A percentile compares a stretch with the other conserved stretches of the same genome.
phyloP scores from a whole-genome alignment of 2,797 vertebrate genomes.

The Rhadinocentrus ornatus region DNA sequence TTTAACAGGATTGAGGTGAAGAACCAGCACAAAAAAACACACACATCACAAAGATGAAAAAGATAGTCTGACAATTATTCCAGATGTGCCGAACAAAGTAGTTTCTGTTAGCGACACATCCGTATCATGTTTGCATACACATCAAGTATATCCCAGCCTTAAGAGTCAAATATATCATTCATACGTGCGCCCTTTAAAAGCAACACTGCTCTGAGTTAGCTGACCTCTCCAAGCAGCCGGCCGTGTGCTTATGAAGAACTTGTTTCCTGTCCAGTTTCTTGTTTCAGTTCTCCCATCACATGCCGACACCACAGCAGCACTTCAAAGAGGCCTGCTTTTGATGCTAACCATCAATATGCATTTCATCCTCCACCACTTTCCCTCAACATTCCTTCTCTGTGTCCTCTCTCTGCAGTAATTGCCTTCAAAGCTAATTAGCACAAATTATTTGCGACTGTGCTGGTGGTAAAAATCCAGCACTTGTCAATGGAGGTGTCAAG shows the following conservation, averaged over 20 bases:
- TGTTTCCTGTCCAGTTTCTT: conserved; percentile 67
- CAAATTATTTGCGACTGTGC: conserved; percentile 73
- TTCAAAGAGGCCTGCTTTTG: conserved; percentile 75
- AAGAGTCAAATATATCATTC: no score
- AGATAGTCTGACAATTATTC: no score
- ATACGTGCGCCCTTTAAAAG: conserved; percentile 9
- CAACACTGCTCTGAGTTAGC: conserved; percentile 18
- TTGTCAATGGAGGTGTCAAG: conserved; percentile 55
- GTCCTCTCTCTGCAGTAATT: conserved; percentile 71
- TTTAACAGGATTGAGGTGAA: no score
- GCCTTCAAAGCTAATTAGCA: conserved; percentile 79
- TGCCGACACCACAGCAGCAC: conserved; percentile 65
- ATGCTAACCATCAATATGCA: conserved; percentile 80
- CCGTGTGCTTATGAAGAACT: conserved; percentile 61
- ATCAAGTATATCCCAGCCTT: no score
- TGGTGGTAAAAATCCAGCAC: conserved; percentile 60
- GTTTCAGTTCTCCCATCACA: conserved; percentile 67
- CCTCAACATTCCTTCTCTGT: conserved; percentile 66
- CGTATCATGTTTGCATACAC: no score
- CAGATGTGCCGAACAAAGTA: no score
- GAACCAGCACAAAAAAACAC: no score
- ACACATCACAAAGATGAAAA: no score
- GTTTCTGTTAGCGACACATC: no score
- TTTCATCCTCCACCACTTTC: conserved; percentile 70
- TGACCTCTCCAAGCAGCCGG: conserved; percentile 58